phyloP scores from a whole-genome alignment of 2,888 invertebrate genomes.

The Sepioteuthis lessoniana region DNA sequence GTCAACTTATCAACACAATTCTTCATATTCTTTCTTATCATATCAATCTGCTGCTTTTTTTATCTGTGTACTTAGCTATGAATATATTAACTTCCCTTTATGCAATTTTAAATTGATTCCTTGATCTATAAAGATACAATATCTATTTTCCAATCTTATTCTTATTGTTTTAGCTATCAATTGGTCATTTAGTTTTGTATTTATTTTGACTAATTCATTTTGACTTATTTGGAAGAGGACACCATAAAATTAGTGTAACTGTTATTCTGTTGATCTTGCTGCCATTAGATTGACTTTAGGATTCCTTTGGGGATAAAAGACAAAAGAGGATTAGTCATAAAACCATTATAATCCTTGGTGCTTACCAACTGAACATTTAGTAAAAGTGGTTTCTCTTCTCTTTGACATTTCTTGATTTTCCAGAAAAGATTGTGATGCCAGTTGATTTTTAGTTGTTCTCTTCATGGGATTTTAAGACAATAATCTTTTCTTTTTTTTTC shows the following conservation, averaged over 20 bases:
- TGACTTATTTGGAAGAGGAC: constrained; percentile 12
- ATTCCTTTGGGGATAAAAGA: constrained; percentile 14
- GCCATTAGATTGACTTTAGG: constrained; percentile 1
- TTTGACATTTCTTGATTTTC: neutral
- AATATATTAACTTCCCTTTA: neutral
- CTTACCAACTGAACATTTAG: neutral
- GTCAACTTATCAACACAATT: too few species aligned
- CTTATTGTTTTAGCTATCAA: neutral
- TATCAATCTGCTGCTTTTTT: neutral
- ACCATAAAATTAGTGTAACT: neutral
- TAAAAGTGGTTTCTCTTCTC: neutral
- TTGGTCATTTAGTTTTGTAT: neutral
- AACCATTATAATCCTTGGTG: neutral
- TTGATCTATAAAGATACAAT: neutral
- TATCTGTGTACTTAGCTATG: neutral
- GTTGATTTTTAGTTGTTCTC: neutral
- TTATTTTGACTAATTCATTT: neutral
- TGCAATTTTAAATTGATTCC: neutral
- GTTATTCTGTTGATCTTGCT: constrained; percentile 13
- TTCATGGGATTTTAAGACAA: neutral
- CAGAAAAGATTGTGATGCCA: neutral
- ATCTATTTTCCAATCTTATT: neutral
- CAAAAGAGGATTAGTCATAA: constrained; percentile 33
- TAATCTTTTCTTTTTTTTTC: too few species aligned
- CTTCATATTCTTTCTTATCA: neutral